A percentile compares a stretch with the other conserved stretches of the same genome.
phyloP scores from a whole-genome alignment of 2,797 vertebrate genomes.

The Melanotaenia nigrans region DNA sequence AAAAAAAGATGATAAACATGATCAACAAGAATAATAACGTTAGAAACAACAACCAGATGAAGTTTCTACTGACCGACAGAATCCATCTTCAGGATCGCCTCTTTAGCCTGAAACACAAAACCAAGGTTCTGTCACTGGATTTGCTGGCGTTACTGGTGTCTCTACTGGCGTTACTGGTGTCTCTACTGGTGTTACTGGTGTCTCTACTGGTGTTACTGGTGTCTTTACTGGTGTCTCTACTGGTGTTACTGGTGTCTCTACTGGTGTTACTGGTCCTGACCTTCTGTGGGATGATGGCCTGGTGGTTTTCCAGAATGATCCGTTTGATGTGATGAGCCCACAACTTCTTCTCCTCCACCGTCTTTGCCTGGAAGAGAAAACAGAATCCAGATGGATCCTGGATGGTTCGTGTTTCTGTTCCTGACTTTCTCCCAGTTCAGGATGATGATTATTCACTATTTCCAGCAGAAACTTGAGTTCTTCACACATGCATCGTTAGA shows the following conservation, averaged over 20 bases:
- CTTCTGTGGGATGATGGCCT: constrained; percentile 93
- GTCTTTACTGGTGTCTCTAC: neutral
- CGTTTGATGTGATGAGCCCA: constrained; percentile 98
- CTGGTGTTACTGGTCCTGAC: constrained; percentile 59
- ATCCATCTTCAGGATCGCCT: constrained; percentile 95
- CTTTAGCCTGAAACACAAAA: constrained; percentile 88
- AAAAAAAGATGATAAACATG: neutral
- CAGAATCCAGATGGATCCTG: too few relatives aligned
- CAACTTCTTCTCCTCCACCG: constrained; percentile 88
- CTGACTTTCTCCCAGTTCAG: too few relatives aligned
- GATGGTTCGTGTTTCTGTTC: too few relatives aligned
- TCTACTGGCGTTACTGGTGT: neutral
- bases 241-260: neutral
- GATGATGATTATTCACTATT: too few relatives aligned
- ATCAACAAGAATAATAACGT: neutral
- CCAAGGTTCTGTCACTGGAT: neutral
- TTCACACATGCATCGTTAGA: too few relatives aligned
- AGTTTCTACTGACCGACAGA: constrained; percentile 86
- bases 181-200: neutral
- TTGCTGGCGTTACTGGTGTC: neutral
- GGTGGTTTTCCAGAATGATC: constrained; percentile 94
- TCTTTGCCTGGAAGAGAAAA: constrained; percentile 83
- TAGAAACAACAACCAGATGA: neutral
- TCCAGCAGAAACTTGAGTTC: too few relatives aligned
- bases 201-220: neutral